phyloP scores from a whole-genome alignment of 1,140 invertebrate genomes.

The Drosophila tsacasi region DNA sequence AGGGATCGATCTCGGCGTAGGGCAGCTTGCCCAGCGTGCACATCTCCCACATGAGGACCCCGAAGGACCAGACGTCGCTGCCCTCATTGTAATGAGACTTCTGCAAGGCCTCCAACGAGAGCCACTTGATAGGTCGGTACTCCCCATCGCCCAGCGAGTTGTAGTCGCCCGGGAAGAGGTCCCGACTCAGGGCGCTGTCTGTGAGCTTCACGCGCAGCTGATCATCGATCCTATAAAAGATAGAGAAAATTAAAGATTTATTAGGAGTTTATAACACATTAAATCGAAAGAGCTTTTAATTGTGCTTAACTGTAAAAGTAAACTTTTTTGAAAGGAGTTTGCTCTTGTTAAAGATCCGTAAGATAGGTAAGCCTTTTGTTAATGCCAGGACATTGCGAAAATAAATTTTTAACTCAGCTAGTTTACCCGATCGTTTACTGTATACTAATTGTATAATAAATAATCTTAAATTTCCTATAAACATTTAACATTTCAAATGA shows the following conservation, averaged over 20 bases:
- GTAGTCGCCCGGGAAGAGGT: constrained; percentile 97
- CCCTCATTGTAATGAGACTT: constrained; percentile 93
- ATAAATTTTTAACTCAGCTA: neutral
- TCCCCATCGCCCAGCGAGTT: constrained; percentile 98
- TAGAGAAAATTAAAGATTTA: neutral
- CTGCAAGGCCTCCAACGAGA: constrained; percentile 94
- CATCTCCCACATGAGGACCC: constrained; percentile 97
- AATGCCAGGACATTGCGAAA: neutral
- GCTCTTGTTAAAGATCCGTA: too few species aligned
- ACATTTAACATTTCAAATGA: neutral
- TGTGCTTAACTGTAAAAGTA: too few species aligned
- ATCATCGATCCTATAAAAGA: constrained; percentile 89
- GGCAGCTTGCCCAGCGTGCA: constrained; percentile 97
- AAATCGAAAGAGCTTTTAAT: too few species aligned
- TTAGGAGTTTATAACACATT: too few species aligned
- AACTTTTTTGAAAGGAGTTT: too few species aligned
- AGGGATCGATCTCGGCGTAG: constrained; percentile 89
- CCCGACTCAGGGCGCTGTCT: constrained; percentile 96
- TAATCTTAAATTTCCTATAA: too few species aligned
- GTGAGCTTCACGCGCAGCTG: constrained; percentile 95
- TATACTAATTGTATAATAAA: neutral
- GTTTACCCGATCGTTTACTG: neutral
- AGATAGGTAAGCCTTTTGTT: too few species aligned
- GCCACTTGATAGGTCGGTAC: constrained; percentile 98
- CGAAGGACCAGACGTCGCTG: constrained; percentile 98